Conservation (phyloP, 2,797 vertebrate genomes). For the Siniperca scherzeri region DNA sequence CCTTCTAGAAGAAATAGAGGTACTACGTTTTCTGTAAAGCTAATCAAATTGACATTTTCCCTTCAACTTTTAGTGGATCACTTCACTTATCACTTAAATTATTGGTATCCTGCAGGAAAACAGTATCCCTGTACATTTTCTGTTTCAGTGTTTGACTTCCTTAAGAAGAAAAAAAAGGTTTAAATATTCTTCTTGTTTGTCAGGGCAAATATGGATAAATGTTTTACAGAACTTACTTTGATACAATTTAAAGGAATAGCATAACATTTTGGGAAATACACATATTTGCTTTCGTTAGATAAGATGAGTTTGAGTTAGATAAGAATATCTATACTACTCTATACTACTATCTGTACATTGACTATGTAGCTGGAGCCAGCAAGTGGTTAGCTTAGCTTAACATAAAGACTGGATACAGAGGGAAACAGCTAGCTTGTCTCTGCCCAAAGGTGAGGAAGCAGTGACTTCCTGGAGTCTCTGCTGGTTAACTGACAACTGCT, state of each 20-base stretch:
- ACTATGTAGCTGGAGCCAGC: neutral
- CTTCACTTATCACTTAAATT: neutral
- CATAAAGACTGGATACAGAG: neutral
- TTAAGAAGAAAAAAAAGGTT: neutral
- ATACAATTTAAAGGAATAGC: neutral
- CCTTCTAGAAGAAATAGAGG: conserved; percentile 39
- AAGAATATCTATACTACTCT: neutral
- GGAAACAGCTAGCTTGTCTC: neutral
- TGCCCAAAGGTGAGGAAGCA: neutral
- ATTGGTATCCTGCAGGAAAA: neutral
- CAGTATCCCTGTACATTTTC: neutral
- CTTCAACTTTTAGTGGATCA: conserved; percentile 19
- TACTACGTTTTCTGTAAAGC: conserved; percentile 36
- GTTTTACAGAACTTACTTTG: neutral
- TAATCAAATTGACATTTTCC: conserved; percentile 45
- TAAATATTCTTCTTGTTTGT: neutral
- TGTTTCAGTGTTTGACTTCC: neutral
- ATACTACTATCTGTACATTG: neutral
- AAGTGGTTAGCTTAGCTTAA: neutral
- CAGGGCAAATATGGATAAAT: neutral
- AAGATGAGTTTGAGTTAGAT: neutral
- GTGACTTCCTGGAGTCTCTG: no score
- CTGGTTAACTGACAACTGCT: neutral
- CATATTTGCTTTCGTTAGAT: neutral
- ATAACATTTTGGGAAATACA: neutral